Evolutionary conservation across 1,140 invertebrate species (phyloP), one percentile per base, ranked within the genome.

Genomic region (Leptinotarsa texana): DNA sequence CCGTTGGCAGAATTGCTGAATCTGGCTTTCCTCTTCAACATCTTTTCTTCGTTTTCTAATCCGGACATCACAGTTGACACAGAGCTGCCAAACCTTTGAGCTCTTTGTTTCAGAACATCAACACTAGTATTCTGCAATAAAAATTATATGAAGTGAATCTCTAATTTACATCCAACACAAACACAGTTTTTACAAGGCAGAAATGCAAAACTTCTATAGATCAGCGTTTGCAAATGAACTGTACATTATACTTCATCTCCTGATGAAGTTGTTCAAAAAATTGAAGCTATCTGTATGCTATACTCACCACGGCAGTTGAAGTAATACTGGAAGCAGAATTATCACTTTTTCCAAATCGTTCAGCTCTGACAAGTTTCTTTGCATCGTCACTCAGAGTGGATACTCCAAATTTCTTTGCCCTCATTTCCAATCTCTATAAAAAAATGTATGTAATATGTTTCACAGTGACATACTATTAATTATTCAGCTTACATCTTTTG

Each of bases 331-430:
- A 18, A 80, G 80, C 69, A 15, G 27, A 63, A 69, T 11, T 62
- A 21, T 73, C 33, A 76, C 80, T 74, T 83, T 83, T 83, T 71
- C 86, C 88, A 86, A 93, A 93, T 81, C 92, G 87, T 73, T 90
- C 89, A 75, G 91, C 90, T 79, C 92, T 88, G 3, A 88, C 91
- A 82, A 90, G 88, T 85, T 91, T 94, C 76, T 89, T 89, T 68
- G 90, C 89, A 70, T 85, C 85, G 17, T 85, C 83, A 63, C 87
- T 80, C 62, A 91, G 87, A 62, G 89, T 61, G 86, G 89, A 86
- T n/a, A 92, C 83, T 33, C 93, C 93, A 87, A 95, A 95, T 81
- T 93, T 91, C 81, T 93, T 93, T 3, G 93, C 93, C 79, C 93
- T 88, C 89, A 94, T 88, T 84, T 93, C 92, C 67, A 94, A 80